These are phyloP conservation scores for Dermochelys coriacea DNA, from an alignment of 2,797 vertebrate species.

Conservation along the genomic window DNA sequence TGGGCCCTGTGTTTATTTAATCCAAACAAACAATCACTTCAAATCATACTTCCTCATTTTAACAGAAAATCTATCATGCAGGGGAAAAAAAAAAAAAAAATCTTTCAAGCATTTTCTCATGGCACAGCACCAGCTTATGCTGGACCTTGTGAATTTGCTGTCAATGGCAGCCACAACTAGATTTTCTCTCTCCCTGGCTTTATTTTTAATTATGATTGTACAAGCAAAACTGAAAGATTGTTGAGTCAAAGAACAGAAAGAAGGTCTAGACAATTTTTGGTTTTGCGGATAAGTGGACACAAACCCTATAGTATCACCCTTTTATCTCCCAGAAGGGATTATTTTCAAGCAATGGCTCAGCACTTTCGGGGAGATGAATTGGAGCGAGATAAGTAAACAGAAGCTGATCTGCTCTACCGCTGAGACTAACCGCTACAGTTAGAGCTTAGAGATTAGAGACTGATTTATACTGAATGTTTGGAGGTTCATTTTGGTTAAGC, in stretches of 20 bases:
- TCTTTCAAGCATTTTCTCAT: constrained; percentile 19
- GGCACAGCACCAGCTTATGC: neutral
- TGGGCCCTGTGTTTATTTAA: neutral
- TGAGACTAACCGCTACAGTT: neutral
- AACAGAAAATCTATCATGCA: constrained; percentile 53
- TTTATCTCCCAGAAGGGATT: neutral
- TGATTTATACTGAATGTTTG: neutral
- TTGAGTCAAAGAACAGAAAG: neutral
- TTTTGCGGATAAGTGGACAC: neutral
- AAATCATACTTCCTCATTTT: constrained; percentile 36
- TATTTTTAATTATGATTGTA: neutral
- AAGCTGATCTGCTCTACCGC: neutral
- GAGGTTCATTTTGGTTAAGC: neutral
- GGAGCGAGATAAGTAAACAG: neutral
- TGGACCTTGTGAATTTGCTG: neutral
- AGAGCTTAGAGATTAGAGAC: neutral
- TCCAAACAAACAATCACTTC: neutral
- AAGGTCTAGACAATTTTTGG: neutral
- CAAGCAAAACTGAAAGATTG: neutral
- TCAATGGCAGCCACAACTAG: neutral
- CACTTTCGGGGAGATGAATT: neutral
- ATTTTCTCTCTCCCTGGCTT: neutral
- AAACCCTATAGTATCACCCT: neutral
- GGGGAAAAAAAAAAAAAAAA: neutral
- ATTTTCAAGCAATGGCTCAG: neutral